These are phyloP conservation scores for Rhynchonema sp. DNA, from an alignment of 2,888 invertebrate species.

Conservation along the genomic window DNA sequence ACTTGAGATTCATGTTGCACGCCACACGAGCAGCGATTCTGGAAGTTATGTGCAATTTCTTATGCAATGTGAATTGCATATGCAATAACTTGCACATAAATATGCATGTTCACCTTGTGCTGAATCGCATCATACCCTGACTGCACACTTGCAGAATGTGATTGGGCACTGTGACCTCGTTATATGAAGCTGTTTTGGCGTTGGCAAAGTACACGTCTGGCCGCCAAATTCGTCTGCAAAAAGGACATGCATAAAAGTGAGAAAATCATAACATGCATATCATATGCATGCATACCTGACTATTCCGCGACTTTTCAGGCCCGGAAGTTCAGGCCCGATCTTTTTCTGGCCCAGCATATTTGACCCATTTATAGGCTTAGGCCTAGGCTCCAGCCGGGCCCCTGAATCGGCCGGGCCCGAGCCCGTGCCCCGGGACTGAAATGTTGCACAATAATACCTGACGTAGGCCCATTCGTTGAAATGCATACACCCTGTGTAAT, in stretches of 20 bases:
- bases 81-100: neutral
- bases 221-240: neutral
- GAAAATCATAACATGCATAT: too few relatives aligned
- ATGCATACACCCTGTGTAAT: neutral
- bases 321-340: too few relatives aligned
- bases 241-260: too few relatives aligned
- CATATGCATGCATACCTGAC: too few relatives aligned
- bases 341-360: too few relatives aligned
- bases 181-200: neutral
- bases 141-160: neutral
- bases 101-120: neutral
- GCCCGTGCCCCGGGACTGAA: too few relatives aligned
- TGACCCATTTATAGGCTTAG: too few relatives aligned
- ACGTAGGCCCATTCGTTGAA: neutral
- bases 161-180: constrained; percentile 4
- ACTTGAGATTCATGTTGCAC: constrained; percentile 4
- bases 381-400: too few relatives aligned
- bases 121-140: neutral
- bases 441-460: too few relatives aligned
- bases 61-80: neutral
- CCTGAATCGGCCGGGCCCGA: too few relatives aligned
- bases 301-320: too few relatives aligned
- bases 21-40: neutral
- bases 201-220: neutral
- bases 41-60: neutral